phyloP scores from a whole-genome alignment of 2,888 invertebrate species.

The Agrochola circellaris region DNA sequence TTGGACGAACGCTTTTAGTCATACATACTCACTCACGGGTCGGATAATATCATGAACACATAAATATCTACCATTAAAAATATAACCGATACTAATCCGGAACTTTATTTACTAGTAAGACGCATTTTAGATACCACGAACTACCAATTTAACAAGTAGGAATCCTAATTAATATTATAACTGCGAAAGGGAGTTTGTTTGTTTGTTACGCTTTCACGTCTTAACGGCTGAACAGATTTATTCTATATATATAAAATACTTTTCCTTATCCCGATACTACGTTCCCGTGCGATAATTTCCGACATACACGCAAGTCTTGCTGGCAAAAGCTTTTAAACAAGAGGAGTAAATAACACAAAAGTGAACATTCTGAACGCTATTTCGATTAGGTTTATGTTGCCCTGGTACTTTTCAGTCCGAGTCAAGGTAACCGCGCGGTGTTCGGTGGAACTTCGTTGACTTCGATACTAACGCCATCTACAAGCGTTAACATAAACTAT shows the following conservation, averaged over 20 bases:
- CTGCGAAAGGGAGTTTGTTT: background rate
- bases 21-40: no score
- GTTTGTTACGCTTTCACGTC: background rate
- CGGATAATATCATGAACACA: background rate
- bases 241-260: no score
- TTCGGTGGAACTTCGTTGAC: background rate
- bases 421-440: background rate
- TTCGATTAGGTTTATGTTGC: background rate
- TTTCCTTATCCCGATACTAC: no score
- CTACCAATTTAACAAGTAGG: background rate
- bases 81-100: background rate
- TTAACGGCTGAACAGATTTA: no score
- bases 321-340: no score
- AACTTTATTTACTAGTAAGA: background rate
- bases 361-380: background rate
- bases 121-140: background rate
- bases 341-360: background rate
- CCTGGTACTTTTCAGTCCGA: background rate
- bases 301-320: no score
- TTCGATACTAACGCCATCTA: constrained; percentile 1
- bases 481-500: background rate
- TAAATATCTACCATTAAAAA: background rate
- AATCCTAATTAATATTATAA: background rate
- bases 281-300: no score
- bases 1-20: no score